A percentile compares a stretch with the other conserved stretches of the same genome.
These are phyloP conservation scores for Eupelmus urozonus DNA, from an alignment of 2,888 invertebrate genomes.

Conservation along the genomic window DNA sequence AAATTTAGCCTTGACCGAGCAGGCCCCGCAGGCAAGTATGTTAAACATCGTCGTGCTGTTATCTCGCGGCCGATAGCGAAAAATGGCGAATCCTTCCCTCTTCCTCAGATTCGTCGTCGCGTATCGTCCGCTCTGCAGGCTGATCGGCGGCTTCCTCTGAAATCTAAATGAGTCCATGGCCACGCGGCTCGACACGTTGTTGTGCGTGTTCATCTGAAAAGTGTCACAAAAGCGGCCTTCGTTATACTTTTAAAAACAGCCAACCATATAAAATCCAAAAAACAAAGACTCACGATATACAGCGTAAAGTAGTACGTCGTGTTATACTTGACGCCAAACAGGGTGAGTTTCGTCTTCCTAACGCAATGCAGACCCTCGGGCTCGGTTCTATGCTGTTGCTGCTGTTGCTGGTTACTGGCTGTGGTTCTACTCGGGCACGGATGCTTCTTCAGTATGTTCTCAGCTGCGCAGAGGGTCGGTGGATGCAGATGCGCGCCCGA, in stretches of 20 bases:
- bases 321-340: conserved; percentile 74
- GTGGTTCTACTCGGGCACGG: conserved; percentile 59
- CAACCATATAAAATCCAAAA: not conserved
- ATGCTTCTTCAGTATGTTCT: conserved; percentile 70
- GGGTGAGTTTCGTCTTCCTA: conserved; percentile 72
- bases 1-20: conserved; percentile 72
- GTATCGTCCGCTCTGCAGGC: conserved; percentile 69
- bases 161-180: conserved; percentile 71
- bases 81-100: conserved; percentile 72
- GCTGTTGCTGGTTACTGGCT: conserved; percentile 53
- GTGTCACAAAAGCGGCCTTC: too few species aligned
- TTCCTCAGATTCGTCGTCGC: conserved; percentile 70
- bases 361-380: conserved; percentile 75
- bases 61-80: conserved; percentile 73
- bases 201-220: conserved; percentile 71
- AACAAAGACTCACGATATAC: conserved; percentile 70
- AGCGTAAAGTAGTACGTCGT: conserved; percentile 75
- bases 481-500: conserved; percentile 72
- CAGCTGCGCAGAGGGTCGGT: conserved; percentile 74
- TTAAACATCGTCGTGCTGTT: conserved; percentile 73
- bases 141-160: conserved; percentile 70
- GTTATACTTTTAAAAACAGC: not conserved
- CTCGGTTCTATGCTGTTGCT: conserved; percentile 67
- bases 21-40: conserved; percentile 73
- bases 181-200: conserved; percentile 73